A percentile compares a stretch with the other conserved stretches of the same genome.
phyloP scores from a whole-genome alignment of 2,797 vertebrate genomes.

The Lemur catta region DNA sequence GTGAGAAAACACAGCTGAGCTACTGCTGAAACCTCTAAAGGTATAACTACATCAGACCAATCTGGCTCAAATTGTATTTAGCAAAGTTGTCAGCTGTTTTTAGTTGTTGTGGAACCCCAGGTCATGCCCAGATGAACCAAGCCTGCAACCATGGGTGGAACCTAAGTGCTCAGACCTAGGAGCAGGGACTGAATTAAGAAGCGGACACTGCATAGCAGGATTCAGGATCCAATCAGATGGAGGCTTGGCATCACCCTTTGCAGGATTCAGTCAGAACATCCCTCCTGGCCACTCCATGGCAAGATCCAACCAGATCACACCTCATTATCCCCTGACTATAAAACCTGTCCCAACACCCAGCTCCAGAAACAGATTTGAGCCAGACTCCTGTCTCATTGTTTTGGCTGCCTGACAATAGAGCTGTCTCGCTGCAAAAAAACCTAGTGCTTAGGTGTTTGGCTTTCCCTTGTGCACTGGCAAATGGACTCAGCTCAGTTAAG shows the following conservation, averaged over 20 bases:
- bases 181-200: neutral
- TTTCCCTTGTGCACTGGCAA: neutral
- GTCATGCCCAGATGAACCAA: neutral
- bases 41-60: neutral
- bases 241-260: neutral
- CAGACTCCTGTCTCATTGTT: neutral
- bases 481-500: neutral
- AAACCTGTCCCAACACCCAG: neutral
- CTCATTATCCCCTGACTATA: neutral
- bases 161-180: neutral
- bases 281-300: neutral
- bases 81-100: neutral
- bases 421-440: neutral
- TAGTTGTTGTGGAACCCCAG: neutral
- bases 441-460: neutral
- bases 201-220: neutral
- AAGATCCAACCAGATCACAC: neutral
- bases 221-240: neutral
- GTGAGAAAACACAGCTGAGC: accelerated
- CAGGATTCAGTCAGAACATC: neutral
- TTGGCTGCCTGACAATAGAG: neutral
- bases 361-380: neutral
- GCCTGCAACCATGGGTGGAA: neutral
- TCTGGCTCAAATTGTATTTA: neutral
- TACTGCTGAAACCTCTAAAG: neutral